Base-by-base conservation (phyloP, 2,113 vertebrate genomes). In the Sylvia atricapilla region DNA sequence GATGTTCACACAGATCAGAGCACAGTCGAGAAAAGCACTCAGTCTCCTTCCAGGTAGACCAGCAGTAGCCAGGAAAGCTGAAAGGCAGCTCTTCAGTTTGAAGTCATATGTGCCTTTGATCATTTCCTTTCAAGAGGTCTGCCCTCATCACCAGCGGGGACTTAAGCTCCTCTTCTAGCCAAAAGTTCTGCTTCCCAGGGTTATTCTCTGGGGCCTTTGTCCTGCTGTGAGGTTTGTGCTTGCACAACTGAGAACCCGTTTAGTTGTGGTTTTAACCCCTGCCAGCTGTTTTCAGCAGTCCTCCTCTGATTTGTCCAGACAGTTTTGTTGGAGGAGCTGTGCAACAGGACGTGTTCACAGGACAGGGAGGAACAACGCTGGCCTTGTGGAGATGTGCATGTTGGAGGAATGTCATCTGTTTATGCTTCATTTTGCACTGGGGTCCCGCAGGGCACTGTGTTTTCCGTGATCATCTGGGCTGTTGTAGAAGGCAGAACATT, bases 371-470 rank as follows among this genome's bases (percentile, higher is more conserved):
- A 89, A 69, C 78, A 94, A 13, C 0, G 0, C 44, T 74, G 47
- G 43, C 75, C 90, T 90, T 90, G 77, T 88, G 69, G 84, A 88
- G 68, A 56, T 0, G 10, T 59, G 74, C 78, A 41, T 94, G 78
- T 80, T 85, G 50, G 68, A 80, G 63, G 47, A 80, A 74, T 76
- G 63, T 80, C 19, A 11, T 90, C 35, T 93, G 63, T 84, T 94
- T 63, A 66, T 66, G 59, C 30, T 93, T 92, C 13, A 2, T 74
- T 89, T 92, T 94, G 56, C 55, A 37, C 35, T 60, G 27, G 46
- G 31, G 41, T 94, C 86, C 53, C 0, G 0, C 2, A 5, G 31
- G 30, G 11, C 2, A 2, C 53, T 84, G 31, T 2, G 1, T 47
- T 93, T 91, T 79, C 69, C 50, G 20, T 79, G 35, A 58, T 53